Evolutionary conservation across 2,113 vertebrate species (phyloP), one percentile per base, ranked within the genome.

Genomic region (Erpornis zantholeuca): DNA sequence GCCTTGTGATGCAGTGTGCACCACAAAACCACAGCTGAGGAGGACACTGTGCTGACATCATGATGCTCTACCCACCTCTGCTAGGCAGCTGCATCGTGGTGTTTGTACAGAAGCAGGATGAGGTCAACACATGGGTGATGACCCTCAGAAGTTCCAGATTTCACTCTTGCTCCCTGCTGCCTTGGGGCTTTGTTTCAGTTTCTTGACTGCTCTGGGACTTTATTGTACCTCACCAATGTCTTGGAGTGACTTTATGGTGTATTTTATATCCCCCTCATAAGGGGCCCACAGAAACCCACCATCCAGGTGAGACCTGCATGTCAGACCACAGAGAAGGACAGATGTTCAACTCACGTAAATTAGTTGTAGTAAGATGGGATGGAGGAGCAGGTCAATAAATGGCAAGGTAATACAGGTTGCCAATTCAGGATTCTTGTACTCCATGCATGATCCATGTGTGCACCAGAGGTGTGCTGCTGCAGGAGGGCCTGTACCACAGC

Each of bases 21-120:
- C 15, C 24, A 45, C 2, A 12, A 44, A 24, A 27, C 2, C 3
- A 17, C 20, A 71, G 38, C 8, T 44, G 68, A 86, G 57, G 40
- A 80, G 28, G 33, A 24, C 31, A 57, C 29, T 17, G 22, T 36
- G 40, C 25, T 29, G 33, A 29, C 8, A 36, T 5, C 0, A 0
- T 16, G 23, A 31, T 17, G 5, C 18, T 75, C 70, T 23, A 23
- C 8, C n/a, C 0, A 6, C 21, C 9, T 91, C 56, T 66, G 15
- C 24, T 11, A 56, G 17, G 33, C 47, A 70, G 16, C 1, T 23
- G 38, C 22, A 14, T 4, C 0, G 0, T 1, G 0, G 9, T 8
- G 8, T 23, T 40, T 31, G 25, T 53, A 19, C 44, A 53, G 54
- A 45, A 78, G 25, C 21, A 73, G 29, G 40, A 15, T 20, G 50